These are phyloP conservation scores for Onychomys arenicola DNA, from an alignment of 2,797 vertebrate species.

Conservation along the genomic window DNA sequence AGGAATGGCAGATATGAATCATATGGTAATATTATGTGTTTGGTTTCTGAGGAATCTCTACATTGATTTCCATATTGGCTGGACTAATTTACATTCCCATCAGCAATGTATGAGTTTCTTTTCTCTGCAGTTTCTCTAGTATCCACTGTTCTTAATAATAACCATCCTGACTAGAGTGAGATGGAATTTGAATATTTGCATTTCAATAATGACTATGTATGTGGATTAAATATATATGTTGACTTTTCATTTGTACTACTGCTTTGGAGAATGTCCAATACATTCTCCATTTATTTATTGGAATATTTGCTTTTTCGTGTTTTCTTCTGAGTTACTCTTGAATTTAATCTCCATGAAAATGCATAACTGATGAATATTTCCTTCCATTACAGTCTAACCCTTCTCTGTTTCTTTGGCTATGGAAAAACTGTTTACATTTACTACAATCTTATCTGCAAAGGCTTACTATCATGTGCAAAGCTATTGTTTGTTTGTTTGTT, in stretches of 20 bases:
- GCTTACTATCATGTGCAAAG: too few species aligned
- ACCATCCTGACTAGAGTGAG: neutral
- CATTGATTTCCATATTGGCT: neutral
- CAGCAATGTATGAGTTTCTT: neutral
- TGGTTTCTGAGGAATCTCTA: neutral
- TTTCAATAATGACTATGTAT: neutral
- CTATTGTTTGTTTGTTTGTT: neutral
- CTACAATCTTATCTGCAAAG: neutral
- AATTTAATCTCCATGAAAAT: neutral
- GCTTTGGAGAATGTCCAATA: neutral
- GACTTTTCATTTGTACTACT: neutral
- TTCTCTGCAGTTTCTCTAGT: neutral
- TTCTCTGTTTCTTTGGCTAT: neutral
- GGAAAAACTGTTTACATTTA: too few species aligned
- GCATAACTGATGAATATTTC: neutral
- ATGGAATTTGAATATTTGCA: neutral
- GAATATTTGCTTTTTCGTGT: neutral
- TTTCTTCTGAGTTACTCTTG: neutral
- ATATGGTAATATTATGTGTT: neutral
- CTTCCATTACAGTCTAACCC: neutral
- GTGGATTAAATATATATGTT: neutral
- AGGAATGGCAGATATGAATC: too few species aligned
- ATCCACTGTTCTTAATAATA: neutral
- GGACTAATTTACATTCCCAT: neutral
- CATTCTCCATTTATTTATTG: neutral